Base-by-base conservation (phyloP, 2,797 vertebrate species). In the Naso thynnoides region DNA sequence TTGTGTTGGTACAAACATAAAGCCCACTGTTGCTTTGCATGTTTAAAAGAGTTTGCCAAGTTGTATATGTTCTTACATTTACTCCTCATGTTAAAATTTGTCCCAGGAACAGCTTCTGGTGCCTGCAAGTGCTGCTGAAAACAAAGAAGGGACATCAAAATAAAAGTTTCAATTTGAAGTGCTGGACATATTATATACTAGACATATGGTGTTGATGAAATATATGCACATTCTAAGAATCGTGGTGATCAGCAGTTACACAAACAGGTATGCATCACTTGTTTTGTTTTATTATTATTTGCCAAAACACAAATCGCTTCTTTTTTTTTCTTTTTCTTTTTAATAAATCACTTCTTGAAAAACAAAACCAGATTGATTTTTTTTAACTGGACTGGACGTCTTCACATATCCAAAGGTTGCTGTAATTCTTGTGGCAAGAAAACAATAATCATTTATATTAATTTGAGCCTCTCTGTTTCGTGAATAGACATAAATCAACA, bases 71-170 rank as follows among this genome's bases (percentile, higher is more conserved):
- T 58, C 94, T 95, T 90, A 97, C 96, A 86, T 93, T 96, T 98
- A 81, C 73, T 96, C 88, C 96, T 95, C 91, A 96, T 91, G 58
- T 93, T 93, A 64, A 95, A 94, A 0, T 92, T 94, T 59, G 95
- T 93, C 53, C 95, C 91, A 0, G 94, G 91, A 16, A 91, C 95
- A 5, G 93, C 93, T 80, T 97, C 96, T 0, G 95, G 8, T 91
- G 90, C 79, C 87, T 94, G 55, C 86, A 71, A 80, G 89, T 91
- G 90, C 74, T 88, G 95, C 71, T 95, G 93, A 24, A 94, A 93
- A 93, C 93, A 89, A 78, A 89, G 89, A 63, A 9, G 70, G 39
- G 23, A 56, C 26, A 33, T 6, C 9, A 45, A 64, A 29, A 5
- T 54, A 2, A 41, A 56, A 49, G 9, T 2, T 27, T 50, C 16